Evolutionary conservation across 2,113 vertebrate species (phyloP).

Genomic region (Limanda limanda): DNA sequence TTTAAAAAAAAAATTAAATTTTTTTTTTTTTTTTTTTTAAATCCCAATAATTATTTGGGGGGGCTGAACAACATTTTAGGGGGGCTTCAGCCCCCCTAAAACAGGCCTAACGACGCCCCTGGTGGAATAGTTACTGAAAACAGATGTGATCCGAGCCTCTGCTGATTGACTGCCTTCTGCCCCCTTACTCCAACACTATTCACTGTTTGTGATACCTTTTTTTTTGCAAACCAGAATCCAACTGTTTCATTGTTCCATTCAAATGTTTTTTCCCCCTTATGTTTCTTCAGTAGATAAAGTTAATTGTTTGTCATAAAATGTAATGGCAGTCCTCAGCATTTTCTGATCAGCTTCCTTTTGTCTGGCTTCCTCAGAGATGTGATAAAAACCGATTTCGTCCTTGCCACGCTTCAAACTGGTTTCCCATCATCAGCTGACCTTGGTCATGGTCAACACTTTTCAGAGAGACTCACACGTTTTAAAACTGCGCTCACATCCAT

Average conservation of each 20-base stretch:
- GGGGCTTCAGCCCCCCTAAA: too few species aligned
- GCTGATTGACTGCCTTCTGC: too few species aligned
- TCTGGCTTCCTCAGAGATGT: not conserved
- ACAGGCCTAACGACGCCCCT: too few species aligned
- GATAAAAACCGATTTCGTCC: conserved; percentile 6
- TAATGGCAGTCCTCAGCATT: not conserved
- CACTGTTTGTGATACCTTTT: not conserved
- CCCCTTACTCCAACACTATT: not conserved
- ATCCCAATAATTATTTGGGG: too few species aligned
- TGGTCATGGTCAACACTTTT: conserved; percentile 29
- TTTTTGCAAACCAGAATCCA: not conserved
- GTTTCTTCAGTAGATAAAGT: not conserved
- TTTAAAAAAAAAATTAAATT: too few species aligned
- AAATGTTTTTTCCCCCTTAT: not conserved
- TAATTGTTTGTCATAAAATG: conserved; percentile 5
- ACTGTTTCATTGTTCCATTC: too few species aligned
- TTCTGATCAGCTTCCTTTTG: not conserved
- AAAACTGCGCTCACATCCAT: conserved; percentile 21
- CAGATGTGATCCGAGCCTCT: too few species aligned
- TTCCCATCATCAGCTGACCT: conserved; percentile 21
- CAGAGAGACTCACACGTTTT: conserved; percentile 14
- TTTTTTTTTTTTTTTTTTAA: too few species aligned
- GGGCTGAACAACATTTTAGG: too few species aligned
- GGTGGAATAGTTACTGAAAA: too few species aligned
- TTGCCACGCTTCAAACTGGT: conserved; percentile 11